These are phyloP conservation scores for Hemicrepidius hirtus DNA, from an alignment of 2,888 invertebrate genomes.

Conservation along the genomic window DNA sequence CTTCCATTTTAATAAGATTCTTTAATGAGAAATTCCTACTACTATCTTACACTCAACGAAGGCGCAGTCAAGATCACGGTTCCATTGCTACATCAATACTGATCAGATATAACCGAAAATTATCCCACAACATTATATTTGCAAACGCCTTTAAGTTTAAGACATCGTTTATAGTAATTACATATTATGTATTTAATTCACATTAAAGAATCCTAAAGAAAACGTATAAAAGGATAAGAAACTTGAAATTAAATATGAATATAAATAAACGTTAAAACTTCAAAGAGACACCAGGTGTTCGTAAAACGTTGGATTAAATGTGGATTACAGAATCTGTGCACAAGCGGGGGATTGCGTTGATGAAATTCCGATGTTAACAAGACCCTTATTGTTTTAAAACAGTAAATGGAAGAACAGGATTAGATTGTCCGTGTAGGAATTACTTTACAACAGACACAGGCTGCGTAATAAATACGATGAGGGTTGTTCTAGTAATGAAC, in stretches of 20 bases:
- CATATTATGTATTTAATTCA: no score
- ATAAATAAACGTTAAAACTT: conserved; percentile 36
- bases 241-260: conserved; percentile 26
- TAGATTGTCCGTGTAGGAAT: conserved; percentile 38
- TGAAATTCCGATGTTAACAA: conserved; percentile 50
- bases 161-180: no score
- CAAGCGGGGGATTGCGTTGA: conserved; percentile 43
- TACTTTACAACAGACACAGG: conserved; percentile 34
- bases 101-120: no score
- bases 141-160: no score
- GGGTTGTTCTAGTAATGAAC: conserved; percentile 13
- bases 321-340: conserved; percentile 44
- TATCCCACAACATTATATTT: no score
- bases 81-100: no score
- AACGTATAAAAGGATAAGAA: no score
- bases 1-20: no score
- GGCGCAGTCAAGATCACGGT: no score
- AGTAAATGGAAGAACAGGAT: conserved; percentile 41
- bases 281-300: conserved; percentile 46
- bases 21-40: no score
- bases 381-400: conserved; percentile 49
- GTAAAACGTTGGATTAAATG: conserved; percentile 47
- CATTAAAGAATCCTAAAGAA: background rate
- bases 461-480: conserved; percentile 22
- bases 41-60: no score